Evolutionary conservation across 2,113 vertebrate genomes (phyloP).

Genomic region (Percopsis transmontana): DNA sequence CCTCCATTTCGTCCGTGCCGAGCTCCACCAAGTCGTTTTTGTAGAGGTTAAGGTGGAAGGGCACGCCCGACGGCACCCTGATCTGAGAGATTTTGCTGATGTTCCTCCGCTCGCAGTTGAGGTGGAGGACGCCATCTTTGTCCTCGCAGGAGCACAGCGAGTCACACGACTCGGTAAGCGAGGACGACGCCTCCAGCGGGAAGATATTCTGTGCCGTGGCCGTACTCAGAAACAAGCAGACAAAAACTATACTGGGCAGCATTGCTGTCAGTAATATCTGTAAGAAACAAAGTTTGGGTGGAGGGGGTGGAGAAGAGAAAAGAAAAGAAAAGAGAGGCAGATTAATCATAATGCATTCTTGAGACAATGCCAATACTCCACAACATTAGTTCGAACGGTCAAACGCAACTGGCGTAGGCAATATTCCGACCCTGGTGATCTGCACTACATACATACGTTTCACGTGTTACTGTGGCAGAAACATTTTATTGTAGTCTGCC

Average conservation of each 20-base stretch:
- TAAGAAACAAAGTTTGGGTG: slow-evolving; percentile 30
- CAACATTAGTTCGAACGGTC: neutral
- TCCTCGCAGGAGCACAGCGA: slow-evolving; percentile 88
- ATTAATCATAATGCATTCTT: slow-evolving; percentile 21
- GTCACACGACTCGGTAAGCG: slow-evolving; percentile 83
- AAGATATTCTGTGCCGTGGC: slow-evolving; percentile 76
- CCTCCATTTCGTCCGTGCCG: slow-evolving; percentile 85
- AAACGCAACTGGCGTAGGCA: slow-evolving; percentile 9
- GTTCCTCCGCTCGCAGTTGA: slow-evolving; percentile 91
- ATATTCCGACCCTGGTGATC: slow-evolving; percentile 6
- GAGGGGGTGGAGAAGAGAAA: neutral
- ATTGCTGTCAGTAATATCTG: slow-evolving; percentile 80
- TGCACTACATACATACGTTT: slow-evolving; percentile 29
- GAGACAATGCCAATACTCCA: slow-evolving; percentile 6
- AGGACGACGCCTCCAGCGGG: slow-evolving; percentile 72
- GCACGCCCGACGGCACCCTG: slow-evolving; percentile 84
- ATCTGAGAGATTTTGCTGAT: slow-evolving; percentile 90
- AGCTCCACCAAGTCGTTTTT: slow-evolving; percentile 90
- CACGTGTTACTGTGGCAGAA: slow-evolving; percentile 26
- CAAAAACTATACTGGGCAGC: slow-evolving; percentile 83
- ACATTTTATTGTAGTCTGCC: slow-evolving; percentile 11
- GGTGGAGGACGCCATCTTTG: slow-evolving; percentile 87
- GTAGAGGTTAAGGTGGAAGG: slow-evolving; percentile 92
- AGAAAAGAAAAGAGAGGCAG: slow-evolving; percentile 11
- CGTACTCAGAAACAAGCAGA: slow-evolving; percentile 77